A percentile compares a stretch with the other conserved stretches of the same genome.
Evolutionary conservation across 2,113 vertebrate species (phyloP).

Genomic region (Riparia riparia): DNA sequence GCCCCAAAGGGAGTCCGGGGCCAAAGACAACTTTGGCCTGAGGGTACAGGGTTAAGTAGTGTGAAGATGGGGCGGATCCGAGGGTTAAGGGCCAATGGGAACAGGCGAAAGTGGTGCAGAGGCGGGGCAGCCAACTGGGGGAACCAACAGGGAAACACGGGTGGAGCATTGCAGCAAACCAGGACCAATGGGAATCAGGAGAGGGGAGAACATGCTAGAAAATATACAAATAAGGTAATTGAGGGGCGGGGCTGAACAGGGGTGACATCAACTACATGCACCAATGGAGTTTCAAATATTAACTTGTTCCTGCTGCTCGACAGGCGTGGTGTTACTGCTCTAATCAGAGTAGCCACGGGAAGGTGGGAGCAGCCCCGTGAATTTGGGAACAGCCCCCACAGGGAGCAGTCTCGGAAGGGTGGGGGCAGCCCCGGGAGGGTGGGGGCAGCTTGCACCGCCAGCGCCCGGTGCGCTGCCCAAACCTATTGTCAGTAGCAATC

Average conservation of each 20-base stretch:
- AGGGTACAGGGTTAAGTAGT: neutral
- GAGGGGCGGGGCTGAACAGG: neutral
- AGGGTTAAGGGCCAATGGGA: neutral
- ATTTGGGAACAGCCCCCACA: neutral
- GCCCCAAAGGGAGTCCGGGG: fast-evolving
- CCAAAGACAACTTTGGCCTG: neutral
- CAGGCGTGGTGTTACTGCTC: neutral
- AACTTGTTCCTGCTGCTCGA: neutral
- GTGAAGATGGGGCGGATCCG: neutral
- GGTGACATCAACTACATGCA: neutral
- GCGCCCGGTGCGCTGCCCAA: fast-evolving
- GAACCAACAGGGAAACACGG: neutral
- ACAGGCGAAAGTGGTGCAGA: neutral
- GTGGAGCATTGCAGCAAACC: neutral
- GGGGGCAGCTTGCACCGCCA: fast-evolving
- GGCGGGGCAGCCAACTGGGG: neutral
- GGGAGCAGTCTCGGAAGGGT: fast-evolving
- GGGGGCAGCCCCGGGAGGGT: fast-evolving
- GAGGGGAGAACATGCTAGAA: neutral
- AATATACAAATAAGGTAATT: neutral
- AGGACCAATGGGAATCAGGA: neutral
- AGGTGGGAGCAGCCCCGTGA: fast-evolving
- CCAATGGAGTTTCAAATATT: neutral
- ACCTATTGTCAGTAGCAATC: neutral
- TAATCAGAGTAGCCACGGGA: neutral